Evolutionary conservation across 2,797 vertebrate species (phyloP).

Genomic region (Saxicola maurus): DNA sequence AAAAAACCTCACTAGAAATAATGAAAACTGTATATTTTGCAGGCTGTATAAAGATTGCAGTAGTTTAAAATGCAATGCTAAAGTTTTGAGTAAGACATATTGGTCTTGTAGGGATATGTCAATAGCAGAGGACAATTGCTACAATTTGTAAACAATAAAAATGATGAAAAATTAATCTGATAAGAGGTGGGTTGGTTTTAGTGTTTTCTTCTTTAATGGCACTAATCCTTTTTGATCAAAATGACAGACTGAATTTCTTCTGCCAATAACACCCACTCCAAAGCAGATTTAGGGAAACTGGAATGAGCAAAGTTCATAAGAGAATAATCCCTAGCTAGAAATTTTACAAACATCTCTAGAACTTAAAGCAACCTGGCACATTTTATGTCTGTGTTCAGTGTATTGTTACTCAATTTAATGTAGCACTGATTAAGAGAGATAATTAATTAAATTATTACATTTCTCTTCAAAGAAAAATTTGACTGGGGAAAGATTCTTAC

Average conservation of each 20-base stretch:
- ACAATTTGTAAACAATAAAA: not conserved
- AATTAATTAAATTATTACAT: not conserved
- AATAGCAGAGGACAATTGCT: not conserved
- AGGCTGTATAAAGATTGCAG: not conserved
- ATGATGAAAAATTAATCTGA: not conserved
- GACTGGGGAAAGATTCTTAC: not conserved
- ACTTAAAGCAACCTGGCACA: not conserved
- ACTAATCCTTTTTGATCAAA: constrained; percentile 4
- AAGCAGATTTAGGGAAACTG: not conserved
- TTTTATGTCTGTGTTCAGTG: not conserved
- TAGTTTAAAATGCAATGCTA: not conserved
- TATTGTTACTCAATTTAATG: not conserved
- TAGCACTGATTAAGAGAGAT: not conserved
- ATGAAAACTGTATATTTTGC: not conserved
- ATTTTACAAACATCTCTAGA: not conserved
- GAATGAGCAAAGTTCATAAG: not conserved
- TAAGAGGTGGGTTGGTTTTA: not conserved
- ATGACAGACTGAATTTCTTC: constrained; percentile 16
- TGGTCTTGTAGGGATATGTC: not conserved
- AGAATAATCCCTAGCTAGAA: not conserved
- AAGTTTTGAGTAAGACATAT: not conserved
- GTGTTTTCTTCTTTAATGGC: not conserved
- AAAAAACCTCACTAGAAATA: not conserved
- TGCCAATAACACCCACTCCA: not conserved
- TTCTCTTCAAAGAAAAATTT: not conserved